A percentile compares a stretch with the other conserved stretches of the same genome.
Conservation (phyloP, 2,113 vertebrate species). For the Triplophysa tibetana region DNA sequence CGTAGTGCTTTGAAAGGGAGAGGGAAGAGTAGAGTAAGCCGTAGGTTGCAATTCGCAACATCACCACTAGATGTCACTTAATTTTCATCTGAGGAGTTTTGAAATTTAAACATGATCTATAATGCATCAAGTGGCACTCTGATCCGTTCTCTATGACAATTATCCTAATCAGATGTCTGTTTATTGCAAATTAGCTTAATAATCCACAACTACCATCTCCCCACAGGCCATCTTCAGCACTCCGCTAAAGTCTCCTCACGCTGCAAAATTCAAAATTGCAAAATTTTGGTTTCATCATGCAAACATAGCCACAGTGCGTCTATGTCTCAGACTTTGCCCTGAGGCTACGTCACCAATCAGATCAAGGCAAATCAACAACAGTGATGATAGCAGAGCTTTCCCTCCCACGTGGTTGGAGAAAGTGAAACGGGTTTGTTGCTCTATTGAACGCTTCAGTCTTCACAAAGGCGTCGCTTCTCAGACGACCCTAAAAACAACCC, state of each 20-base stretch:
- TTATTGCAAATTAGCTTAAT: conserved; percentile 25
- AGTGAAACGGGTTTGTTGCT: conserved; percentile 29
- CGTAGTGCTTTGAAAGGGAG: no score
- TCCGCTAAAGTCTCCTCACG: background rate
- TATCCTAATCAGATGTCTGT: conserved; percentile 15
- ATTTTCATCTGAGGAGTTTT: no score
- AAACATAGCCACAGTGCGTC: conserved; percentile 20
- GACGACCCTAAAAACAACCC: conserved; percentile 29
- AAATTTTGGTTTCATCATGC: conserved; percentile 14
- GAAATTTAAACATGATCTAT: no score
- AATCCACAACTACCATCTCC: background rate
- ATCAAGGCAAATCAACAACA: conserved; percentile 48
- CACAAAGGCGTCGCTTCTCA: conserved; percentile 28
- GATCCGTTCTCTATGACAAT: conserved; percentile 15
- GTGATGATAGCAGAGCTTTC: conserved; percentile 16
- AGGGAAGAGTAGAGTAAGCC: no score
- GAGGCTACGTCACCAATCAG: conserved; percentile 45
- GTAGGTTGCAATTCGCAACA: no score
- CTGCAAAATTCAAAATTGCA: conserved; percentile 28
- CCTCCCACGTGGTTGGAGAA: conserved; percentile 42
- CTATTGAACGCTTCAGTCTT: conserved; percentile 34
- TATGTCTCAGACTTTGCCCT: conserved; percentile 43
- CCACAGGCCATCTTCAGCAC: background rate
- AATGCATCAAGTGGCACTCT: background rate
- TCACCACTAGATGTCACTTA: no score